Conservation (phyloP, 30 jellyfish, hydroid and myxozoan species). For the Turritopsis dohrnii region DNA sequence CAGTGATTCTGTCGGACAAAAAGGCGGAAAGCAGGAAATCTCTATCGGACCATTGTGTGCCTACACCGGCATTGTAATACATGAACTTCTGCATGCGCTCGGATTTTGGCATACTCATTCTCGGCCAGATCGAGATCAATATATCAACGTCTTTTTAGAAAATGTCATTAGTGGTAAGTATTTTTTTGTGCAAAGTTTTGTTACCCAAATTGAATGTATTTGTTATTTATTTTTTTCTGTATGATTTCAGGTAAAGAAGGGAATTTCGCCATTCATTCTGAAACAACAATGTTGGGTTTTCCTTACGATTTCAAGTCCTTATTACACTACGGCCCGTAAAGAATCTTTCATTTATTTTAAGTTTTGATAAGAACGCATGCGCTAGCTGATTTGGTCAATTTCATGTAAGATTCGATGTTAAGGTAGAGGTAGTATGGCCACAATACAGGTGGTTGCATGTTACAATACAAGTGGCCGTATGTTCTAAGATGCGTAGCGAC, state of each 20-base stretch:
- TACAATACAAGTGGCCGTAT: no score
- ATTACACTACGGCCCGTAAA: conserved; percentile 14
- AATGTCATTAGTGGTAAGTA: background rate
- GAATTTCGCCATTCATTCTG: background rate
- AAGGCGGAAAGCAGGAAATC: conserved; percentile 11
- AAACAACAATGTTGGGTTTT: background rate
- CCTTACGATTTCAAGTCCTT: background rate
- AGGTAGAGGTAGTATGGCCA: no score
- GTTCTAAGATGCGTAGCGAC: no score
- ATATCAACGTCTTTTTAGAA: background rate
- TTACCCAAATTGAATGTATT: no score
- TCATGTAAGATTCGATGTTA: no score
- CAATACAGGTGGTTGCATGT: no score
- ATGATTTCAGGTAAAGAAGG: background rate
- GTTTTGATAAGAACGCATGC: background rate
- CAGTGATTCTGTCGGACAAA: background rate
- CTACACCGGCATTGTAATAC: background rate
- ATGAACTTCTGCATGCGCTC: conserved; percentile 5
- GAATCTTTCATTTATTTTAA: background rate
- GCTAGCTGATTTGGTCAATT: no score
- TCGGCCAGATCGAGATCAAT: conserved; percentile 6
- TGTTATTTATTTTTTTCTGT: background rate
- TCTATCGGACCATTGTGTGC: background rate
- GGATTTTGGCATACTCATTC: conserved; percentile 5
- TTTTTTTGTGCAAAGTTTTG: background rate